phyloP scores from a whole-genome alignment of 2,888 invertebrate genomes.

The Tribolium freemani region DNA sequence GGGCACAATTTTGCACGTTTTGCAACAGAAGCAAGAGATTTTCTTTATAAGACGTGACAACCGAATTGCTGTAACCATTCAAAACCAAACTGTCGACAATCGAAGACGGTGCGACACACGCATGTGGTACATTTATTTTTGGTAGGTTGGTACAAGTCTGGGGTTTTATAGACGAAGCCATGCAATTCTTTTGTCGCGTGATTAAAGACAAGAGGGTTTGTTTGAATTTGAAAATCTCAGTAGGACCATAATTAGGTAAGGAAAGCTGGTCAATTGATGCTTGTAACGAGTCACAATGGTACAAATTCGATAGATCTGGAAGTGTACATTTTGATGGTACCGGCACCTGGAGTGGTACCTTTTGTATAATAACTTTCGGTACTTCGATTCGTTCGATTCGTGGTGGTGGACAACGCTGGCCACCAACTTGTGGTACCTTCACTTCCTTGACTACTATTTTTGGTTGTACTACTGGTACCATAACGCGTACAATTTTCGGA shows the following conservation, averaged over 20 bases:
- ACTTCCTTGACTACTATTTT: conserved; percentile 14
- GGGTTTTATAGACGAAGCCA: neutral
- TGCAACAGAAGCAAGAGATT: neutral
- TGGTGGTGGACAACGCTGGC: neutral
- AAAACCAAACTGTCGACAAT: neutral
- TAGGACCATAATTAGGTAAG: neutral
- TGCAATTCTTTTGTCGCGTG: conserved; percentile 6
- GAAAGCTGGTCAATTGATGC: neutral
- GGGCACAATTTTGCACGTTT: neutral
- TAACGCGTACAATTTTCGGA: neutral
- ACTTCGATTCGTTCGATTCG: neutral
- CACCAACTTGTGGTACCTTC: neutral
- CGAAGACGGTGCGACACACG: neutral
- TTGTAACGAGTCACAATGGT: neutral
- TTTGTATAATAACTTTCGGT: conserved; percentile 5
- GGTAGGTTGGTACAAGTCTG: neutral
- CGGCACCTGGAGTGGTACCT: neutral
- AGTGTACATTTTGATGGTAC: neutral
- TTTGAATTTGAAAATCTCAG: conserved; percentile 14
- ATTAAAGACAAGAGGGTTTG: conserved; percentile 4
- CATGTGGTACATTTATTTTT: neutral
- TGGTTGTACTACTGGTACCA: conserved; percentile 6
- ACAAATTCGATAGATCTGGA: conserved; percentile 4
- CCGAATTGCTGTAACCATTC: neutral
- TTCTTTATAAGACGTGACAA: neutral